Evolutionary conservation across 2,888 invertebrate species (phyloP), one percentile per base, ranked within the genome.

Genomic region (Geophilus truncorum): DNA sequence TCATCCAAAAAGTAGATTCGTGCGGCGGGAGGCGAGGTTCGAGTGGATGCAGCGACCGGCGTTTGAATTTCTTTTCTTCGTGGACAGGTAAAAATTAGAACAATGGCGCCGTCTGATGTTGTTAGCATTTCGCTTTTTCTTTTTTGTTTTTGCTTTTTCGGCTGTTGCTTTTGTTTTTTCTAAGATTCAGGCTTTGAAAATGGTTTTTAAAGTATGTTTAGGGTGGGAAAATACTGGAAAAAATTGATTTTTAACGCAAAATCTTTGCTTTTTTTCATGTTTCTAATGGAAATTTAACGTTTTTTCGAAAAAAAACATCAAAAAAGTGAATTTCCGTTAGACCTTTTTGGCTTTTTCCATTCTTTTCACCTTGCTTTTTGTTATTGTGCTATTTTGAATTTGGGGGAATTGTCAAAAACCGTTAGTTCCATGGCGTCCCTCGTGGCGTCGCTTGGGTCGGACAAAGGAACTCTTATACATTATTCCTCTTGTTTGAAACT

Each of bases 1-100:
- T 82, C 82, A 82, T 82, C 82, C 82, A 81, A 62, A 30, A 34
- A 75, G 78, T 28, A 12, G 78, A 70, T 70, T 77, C 10, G 0
- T 12, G 62, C 51, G 9, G n/a, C 79, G 57, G 5, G 32, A 23
- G 7, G 10, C 2, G 9, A 6, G 18, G 76, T 76, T 28, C 21
- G 25, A 30, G 23, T 30, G 12, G 15, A 21, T 0, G 12, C 75
- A n/a, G 4, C 25, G 9, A 32, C 30, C 34, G 21, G 21, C 21
- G 21, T 77, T 77, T 10, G 30, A 32, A 23, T 77, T 28, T n/a
- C 28, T 57, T 3, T 45, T 45, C 18, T 18, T 4, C 15, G 3
- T 45, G 4, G 0, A 28, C 70, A 70, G 70, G 70, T 70, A 70
- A 70, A 23, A 30, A n/a, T 9, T 28, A 77, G 77, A 77, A 77